These are phyloP conservation scores for Macrocentrus cingulum DNA, from an alignment of 1,140 invertebrate genomes.

Conservation along the genomic window DNA sequence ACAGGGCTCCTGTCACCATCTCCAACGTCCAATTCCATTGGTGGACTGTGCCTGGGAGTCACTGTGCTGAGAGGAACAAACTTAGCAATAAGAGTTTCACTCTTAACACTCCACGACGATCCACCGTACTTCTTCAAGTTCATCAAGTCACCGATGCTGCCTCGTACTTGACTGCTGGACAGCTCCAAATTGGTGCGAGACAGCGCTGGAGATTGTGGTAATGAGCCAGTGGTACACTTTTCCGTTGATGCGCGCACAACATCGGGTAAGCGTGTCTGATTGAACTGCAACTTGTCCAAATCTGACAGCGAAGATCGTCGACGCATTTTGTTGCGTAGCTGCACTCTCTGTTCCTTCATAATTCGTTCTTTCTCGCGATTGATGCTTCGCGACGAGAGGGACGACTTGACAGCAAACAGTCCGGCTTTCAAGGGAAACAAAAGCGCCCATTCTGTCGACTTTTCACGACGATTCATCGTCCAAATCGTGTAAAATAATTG, in stretches of 20 bases:
- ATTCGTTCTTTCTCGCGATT: constrained; percentile 41
- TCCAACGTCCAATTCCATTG: constrained; percentile 35
- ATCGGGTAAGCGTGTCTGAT: constrained; percentile 47
- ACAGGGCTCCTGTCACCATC: constrained; percentile 49
- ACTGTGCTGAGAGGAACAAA: constrained; percentile 74
- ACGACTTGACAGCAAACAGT: constrained; percentile 63
- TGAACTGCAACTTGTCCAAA: constrained; percentile 64
- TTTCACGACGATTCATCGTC: constrained; percentile 46
- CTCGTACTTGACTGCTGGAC: constrained; percentile 58
- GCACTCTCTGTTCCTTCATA: constrained; percentile 37
- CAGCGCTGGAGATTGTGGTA: constrained; percentile 61
- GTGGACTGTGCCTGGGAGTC: constrained; percentile 56
- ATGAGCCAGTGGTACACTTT: constrained; percentile 56
- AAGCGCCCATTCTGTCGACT: constrained; percentile 62
- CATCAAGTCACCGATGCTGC: constrained; percentile 78
- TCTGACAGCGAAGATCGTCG: constrained; percentile 73
- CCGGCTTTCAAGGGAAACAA: constrained; percentile 65
- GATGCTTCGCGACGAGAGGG: constrained; percentile 50
- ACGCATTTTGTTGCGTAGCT: constrained; percentile 56
- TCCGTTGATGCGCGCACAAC: constrained; percentile 59
- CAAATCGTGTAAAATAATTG: neutral
- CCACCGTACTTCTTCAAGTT: constrained; percentile 72
- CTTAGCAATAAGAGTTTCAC: constrained; percentile 68
- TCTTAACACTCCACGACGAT: constrained; percentile 68
- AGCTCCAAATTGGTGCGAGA: constrained; percentile 56